Evolutionary conservation across 2,888 invertebrate species (phyloP).

Genomic region (Microctonus aethiopoides): DNA sequence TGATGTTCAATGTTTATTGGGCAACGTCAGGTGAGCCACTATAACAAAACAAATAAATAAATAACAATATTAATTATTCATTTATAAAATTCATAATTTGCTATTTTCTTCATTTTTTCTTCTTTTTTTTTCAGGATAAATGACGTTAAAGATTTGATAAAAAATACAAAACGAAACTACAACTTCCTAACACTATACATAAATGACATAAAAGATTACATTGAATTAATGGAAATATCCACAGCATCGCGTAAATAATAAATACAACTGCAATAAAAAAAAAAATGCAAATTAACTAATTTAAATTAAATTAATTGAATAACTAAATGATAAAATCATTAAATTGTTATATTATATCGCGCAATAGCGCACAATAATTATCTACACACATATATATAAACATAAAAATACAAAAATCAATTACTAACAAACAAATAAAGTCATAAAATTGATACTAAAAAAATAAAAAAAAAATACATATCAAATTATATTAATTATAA

Average conservation of each 20-base stretch:
- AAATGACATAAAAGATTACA: conserved; percentile 47
- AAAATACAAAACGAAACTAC: conserved; percentile 53
- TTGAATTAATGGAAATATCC: neutral
- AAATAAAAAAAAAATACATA: neutral
- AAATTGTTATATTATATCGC: neutral
- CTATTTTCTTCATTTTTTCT: neutral
- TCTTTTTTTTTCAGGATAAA: conserved; percentile 44
- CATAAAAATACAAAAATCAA: neutral
- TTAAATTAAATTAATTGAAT: neutral
- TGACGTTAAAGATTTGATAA: conserved; percentile 53
- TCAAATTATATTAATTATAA: no score
- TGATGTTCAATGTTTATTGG: conserved; percentile 49
- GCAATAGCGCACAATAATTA: conserved; percentile 3
- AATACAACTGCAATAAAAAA: neutral
- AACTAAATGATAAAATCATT: neutral
- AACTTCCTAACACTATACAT: conserved; percentile 55
- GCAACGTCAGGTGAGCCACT: conserved; percentile 51
- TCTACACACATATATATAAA: neutral
- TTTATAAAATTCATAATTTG: neutral
- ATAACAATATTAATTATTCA: neutral
- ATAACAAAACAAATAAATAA: neutral
- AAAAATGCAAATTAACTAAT: neutral
- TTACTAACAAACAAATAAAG: neutral
- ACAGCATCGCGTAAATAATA: neutral
- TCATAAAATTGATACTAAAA: neutral